Base-by-base conservation (phyloP, 2,888 invertebrate species). In the Sympetrum striolatum region DNA sequence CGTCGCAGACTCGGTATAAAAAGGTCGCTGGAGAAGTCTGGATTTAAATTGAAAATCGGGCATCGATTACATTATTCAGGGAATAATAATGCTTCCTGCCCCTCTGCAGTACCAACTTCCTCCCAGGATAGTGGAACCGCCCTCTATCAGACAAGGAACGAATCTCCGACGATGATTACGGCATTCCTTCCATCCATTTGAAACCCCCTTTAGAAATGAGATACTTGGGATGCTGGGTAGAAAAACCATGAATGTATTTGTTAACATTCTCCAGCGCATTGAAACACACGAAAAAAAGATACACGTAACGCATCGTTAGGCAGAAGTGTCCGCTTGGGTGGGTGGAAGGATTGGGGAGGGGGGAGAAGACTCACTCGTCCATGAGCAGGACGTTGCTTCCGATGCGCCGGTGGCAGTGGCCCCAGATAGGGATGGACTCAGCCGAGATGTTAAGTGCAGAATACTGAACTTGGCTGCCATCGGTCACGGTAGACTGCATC, bases 401-500 rank as follows among this genome's bases (percentile, higher is more conserved):
- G 91, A 95, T 94, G 91, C 95, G 94, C 91, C 94, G 94, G 92
- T 96, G 95, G 92, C 96, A 96, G 92, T 94, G 95, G 31, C 96
- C 96, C 96, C 96, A 96, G 91, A 96, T 95, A 12, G 96, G 95
- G 92, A 96, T 96, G 48, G 95, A 95, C 92, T 95, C 95, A 91
- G 94, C 95, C n/a, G 95, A 95, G 91, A 96, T 95, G 92, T 95
- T 95, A 91, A 96, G 94, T 90, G 94, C 93, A 90, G 95, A 95
- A 93, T 96, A 96, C 91, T 95, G 95, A 91, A 96, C 94, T 58
- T 91, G 92, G 91, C 94, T 94, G 92, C 94, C 94, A n/a, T 93
- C 94, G 15, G 93, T 93, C 91, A 92, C 91, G 18, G 92, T 92
- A 53, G 93, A 92, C 93, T 96, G 96, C 94, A 95, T 96, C 91